These are phyloP conservation scores for Coremacera marginata DNA, from an alignment of 2,888 invertebrate genomes.

Conservation along the genomic window DNA sequence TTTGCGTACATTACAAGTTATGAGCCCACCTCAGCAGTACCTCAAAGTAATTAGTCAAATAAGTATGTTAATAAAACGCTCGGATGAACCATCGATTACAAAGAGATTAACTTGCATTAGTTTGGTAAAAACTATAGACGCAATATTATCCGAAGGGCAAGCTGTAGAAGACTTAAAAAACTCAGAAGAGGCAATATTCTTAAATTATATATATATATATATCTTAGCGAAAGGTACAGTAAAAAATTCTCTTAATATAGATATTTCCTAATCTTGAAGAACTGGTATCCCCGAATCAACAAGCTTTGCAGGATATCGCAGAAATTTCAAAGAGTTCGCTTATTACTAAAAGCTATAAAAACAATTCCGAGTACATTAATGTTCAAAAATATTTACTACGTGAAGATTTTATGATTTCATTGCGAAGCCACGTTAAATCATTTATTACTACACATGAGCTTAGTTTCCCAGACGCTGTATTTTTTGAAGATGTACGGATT, in stretches of 20 bases:
- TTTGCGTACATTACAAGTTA: slow-evolving; percentile 49
- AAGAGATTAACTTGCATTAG: slow-evolving; percentile 20
- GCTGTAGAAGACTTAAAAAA: neutral
- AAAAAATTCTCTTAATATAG: slow-evolving; percentile 46
- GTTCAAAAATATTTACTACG: slow-evolving; percentile 82
- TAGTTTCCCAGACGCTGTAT: slow-evolving; percentile 27
- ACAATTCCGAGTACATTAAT: slow-evolving; percentile 79
- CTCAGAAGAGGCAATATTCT: neutral
- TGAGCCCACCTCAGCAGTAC: slow-evolving; percentile 40
- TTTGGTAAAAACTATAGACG: neutral
- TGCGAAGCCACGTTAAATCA: slow-evolving; percentile 71
- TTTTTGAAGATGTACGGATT: slow-evolving; percentile 57
- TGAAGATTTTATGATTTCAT: slow-evolving; percentile 83
- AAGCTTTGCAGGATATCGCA: neutral
- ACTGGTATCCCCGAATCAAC: slow-evolving; percentile 57
- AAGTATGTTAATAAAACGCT: slow-evolving; percentile 45
- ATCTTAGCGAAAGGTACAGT: neutral
- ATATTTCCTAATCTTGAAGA: slow-evolving; percentile 71
- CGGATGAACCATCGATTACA: slow-evolving; percentile 37
- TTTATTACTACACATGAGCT: slow-evolving; percentile 43
- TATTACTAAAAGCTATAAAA: slow-evolving; percentile 71
- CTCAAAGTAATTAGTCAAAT: slow-evolving; percentile 51
- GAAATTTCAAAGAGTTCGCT: slow-evolving; percentile 70
- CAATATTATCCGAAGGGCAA: too few relatives aligned
- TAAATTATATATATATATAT: neutral